A percentile compares a stretch with the other conserved stretches of the same genome.
phyloP scores from a whole-genome alignment of 1,140 invertebrate species.

The Apis cerana region DNA sequence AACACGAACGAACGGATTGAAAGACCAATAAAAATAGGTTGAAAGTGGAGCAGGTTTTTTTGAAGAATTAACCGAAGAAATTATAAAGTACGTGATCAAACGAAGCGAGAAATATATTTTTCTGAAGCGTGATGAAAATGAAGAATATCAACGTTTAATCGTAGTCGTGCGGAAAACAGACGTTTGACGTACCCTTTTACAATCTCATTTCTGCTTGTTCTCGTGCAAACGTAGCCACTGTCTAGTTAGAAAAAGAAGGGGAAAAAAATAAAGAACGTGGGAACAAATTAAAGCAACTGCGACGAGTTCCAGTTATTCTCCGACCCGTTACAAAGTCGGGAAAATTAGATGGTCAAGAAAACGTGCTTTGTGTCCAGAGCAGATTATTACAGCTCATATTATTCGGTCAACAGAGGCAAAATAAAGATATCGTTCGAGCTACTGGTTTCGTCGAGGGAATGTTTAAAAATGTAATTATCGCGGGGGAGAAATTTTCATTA shows the following conservation, averaged over 20 bases:
- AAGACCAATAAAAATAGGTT: too few species aligned
- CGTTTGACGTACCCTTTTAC: neutral
- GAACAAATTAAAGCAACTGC: conserved; percentile 23
- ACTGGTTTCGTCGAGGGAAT: neutral
- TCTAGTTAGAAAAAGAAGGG: neutral
- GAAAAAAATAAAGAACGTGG: neutral
- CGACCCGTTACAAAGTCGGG: conserved; percentile 34
- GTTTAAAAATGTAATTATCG: too few species aligned
- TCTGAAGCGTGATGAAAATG: too few species aligned
- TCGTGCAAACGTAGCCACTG: neutral
- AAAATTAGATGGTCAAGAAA: conserved; percentile 33
- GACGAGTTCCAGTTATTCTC: conserved; percentile 24
- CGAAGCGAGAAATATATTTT: neutral
- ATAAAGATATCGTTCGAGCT: neutral
- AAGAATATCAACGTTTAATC: neutral
- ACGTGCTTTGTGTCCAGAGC: conserved; percentile 2
- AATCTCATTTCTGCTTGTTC: neutral
- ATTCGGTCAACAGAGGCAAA: conserved; percentile 1
- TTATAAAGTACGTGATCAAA: neutral
- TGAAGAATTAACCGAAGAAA: too few species aligned
- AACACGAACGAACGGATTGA: too few species aligned
- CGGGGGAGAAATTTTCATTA: neutral
- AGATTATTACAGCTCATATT: neutral
- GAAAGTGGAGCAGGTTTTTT: too few species aligned
- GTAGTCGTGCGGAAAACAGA: neutral